phyloP scores from a whole-genome alignment of 2,797 vertebrate species.

The Mus minutoides region DNA sequence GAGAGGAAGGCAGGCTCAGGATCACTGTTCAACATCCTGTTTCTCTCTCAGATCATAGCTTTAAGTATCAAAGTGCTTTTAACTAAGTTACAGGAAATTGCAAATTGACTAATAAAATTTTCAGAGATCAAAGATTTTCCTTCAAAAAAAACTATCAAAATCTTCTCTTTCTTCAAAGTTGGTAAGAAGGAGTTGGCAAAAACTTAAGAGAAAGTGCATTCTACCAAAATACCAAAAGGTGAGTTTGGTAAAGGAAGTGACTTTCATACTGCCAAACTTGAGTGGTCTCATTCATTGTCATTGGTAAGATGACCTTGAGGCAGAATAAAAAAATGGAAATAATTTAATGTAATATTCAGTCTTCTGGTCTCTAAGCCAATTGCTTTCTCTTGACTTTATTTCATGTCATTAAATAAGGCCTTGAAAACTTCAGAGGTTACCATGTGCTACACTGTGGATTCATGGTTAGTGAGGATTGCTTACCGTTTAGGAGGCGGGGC shows the following conservation, averaged over 20 bases:
- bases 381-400: conserved; percentile 3
- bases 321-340: background rate
- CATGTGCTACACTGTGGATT: background rate
- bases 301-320: background rate
- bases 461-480: background rate
- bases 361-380: background rate
- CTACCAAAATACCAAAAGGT: background rate
- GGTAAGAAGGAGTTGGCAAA: background rate
- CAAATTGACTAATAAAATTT: background rate
- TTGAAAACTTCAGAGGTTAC: background rate
- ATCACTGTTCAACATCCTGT: background rate
- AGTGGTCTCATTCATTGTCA: background rate
- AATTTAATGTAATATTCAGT: background rate
- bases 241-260: background rate
- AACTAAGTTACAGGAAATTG: conserved; percentile 39
- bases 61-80: background rate
- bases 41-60: background rate
- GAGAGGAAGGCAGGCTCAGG: background rate
- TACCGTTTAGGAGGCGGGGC: background rate
- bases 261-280: background rate
- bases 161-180: conserved; percentile 29
- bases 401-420: background rate
- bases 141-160: background rate
- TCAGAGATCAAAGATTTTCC: background rate
- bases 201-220: background rate